phyloP scores from a whole-genome alignment of 2,888 invertebrate species.

The Atrina japonica region DNA sequence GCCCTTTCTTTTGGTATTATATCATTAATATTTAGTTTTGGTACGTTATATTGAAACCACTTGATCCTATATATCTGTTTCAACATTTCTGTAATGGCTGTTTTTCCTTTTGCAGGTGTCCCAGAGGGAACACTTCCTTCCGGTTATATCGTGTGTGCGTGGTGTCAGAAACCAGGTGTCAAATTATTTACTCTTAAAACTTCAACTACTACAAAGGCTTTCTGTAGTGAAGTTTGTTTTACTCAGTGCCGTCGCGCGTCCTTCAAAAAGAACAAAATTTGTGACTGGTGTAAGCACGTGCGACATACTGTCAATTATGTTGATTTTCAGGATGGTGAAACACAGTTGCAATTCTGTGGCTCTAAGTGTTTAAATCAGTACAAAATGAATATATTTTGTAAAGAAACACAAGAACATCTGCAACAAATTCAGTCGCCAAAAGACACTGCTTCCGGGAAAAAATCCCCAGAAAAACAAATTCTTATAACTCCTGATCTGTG shows the following conservation, averaged over 20 bases:
- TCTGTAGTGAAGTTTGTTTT: slow-evolving; percentile 95
- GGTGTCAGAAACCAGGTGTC: slow-evolving; percentile 80
- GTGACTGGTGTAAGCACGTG: slow-evolving; percentile 96
- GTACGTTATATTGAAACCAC: too few relatives aligned
- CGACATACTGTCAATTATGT: slow-evolving; percentile 94
- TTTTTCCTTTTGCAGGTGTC: slow-evolving; percentile 38
- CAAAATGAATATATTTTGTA: slow-evolving; percentile 98
- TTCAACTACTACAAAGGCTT: slow-evolving; percentile 80
- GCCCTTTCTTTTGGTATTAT: too few relatives aligned
- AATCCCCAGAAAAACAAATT: slow-evolving; percentile 65
- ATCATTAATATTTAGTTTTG: too few relatives aligned
- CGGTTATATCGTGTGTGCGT: slow-evolving; percentile 76
- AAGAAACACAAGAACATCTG: slow-evolving; percentile 94
- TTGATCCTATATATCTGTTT: too few relatives aligned
- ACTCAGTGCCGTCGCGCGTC: slow-evolving; percentile 93
- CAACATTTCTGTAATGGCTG: too few relatives aligned
- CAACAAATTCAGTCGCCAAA: slow-evolving; percentile 83
- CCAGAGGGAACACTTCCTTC: slow-evolving; percentile 49
- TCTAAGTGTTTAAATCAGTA: slow-evolving; percentile 97
- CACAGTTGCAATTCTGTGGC: slow-evolving; percentile 92
- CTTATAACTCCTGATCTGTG: slow-evolving; percentile 95
- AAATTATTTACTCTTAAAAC: slow-evolving; percentile 78
- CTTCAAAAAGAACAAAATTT: slow-evolving; percentile 93
- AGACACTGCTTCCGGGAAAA: slow-evolving; percentile 45
- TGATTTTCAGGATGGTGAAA: slow-evolving; percentile 94